These are phyloP conservation scores for Antrozous pallidus DNA, from an alignment of 2,797 vertebrate genomes.

Conservation along the genomic window DNA sequence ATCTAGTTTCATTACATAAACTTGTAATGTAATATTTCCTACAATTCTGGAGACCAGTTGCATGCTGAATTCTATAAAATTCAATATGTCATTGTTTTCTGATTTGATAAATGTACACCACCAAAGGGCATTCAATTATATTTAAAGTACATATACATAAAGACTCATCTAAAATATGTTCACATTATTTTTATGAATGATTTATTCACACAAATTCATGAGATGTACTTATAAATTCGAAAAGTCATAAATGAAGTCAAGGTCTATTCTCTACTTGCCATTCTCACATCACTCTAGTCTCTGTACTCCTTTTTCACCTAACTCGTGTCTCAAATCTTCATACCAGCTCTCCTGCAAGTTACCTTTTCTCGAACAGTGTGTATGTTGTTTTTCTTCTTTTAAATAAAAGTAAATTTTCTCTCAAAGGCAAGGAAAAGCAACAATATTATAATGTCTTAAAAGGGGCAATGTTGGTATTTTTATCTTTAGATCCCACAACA, in stretches of 20 bases:
- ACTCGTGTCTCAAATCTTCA: neutral
- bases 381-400: neutral
- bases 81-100: neutral
- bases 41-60: neutral
- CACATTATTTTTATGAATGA: neutral
- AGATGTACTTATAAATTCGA: neutral
- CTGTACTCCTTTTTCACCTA: neutral
- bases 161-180: neutral
- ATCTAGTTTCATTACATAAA: neutral
- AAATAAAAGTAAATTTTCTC: neutral
- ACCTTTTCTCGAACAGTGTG: neutral
- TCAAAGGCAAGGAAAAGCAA: neutral
- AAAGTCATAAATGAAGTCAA: neutral
- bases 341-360: neutral
- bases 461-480: neutral
- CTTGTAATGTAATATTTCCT: neutral
- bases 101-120: neutral
- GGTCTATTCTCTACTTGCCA: neutral
- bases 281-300: neutral
- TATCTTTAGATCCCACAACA: neutral
- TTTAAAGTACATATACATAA: neutral
- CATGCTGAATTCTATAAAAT: neutral
- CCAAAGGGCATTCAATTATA: neutral
- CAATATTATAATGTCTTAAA: neutral
- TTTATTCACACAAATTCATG: neutral